phyloP scores from a whole-genome alignment of 1,140 invertebrate species.

The Solen grandis region DNA sequence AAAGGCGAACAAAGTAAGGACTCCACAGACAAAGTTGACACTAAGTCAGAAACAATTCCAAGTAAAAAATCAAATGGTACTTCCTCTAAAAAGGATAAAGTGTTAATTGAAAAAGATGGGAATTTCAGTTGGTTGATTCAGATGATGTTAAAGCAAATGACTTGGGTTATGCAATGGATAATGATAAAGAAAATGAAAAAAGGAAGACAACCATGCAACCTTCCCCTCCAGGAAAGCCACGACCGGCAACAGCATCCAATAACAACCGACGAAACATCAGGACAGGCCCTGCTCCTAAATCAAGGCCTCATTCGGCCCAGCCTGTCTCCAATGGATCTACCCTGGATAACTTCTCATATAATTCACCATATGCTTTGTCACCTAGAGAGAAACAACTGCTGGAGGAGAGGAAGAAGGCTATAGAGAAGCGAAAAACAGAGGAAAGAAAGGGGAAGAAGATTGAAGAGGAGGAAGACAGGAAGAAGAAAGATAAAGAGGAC shows the following conservation, averaged over 20 bases:
- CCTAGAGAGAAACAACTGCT: conserved; percentile 64
- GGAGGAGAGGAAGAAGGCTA: conserved; percentile 59
- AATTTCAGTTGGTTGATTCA: conserved; percentile 74
- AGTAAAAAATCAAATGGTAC: conserved; percentile 48
- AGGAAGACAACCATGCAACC: conserved; percentile 56
- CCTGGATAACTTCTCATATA: conserved; percentile 67
- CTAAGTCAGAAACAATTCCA: conserved; percentile 41
- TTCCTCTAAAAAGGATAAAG: conserved; percentile 54
- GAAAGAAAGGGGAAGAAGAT: conserved; percentile 56
- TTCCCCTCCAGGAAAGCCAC: conserved; percentile 66
- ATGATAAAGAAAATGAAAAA: conserved; percentile 40
- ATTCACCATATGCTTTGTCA: conserved; percentile 75
- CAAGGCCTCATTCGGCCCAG: conserved; percentile 58
- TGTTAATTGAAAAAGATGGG: conserved; percentile 77
- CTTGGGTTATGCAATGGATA: conserved; percentile 45
- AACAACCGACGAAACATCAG: conserved; percentile 48
- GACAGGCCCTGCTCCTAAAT: conserved; percentile 39
- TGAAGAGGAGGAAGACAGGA: conserved; percentile 60
- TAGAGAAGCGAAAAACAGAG: conserved; percentile 59
- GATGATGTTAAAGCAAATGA: conserved; percentile 71
- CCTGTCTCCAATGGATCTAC: conserved; percentile 21
- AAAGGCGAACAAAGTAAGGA: conserved; percentile 6
- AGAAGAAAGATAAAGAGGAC: conserved; percentile 59
- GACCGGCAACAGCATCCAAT: conserved; percentile 62
- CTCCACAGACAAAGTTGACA: conserved; percentile 44